Base-by-base conservation (phyloP, 1,140 invertebrate species). In the Drepana arcuata region DNA sequence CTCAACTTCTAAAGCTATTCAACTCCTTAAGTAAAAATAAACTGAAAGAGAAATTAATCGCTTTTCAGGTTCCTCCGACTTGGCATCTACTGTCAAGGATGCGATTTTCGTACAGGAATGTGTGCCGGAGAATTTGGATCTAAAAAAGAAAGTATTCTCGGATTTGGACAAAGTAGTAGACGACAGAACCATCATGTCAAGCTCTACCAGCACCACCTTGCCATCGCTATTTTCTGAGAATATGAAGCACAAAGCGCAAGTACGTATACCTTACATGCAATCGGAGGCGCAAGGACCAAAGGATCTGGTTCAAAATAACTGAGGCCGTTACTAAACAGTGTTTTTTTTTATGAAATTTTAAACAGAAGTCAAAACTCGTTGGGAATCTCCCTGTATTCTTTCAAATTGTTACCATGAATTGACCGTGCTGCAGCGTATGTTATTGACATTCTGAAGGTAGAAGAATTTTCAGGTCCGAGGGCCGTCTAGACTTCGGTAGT, bases 161-260 rank as follows among this genome's bases (percentile, higher is more conserved):
- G 83, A 93, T 28, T 63, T 98, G 12, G 96, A 98, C 69, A 84
- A 85, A 41, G 68, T 95, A 0, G 88, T 92, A 0, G 86, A 89
- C n/a, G 67, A 87, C 36, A 86, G 87, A 13, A 91, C 90, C 1
- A 93, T 95, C 34, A 63, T 97, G 1, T 94, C 94, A 0, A 96
- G 94, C 55, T 98, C 96, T 0, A 96, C 95, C 0, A 96, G 94
- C 16, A 96, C 94, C 18, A 94, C 96, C 42, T 73, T 92, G 26
- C 93, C 96, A 1, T 98, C 96, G 0, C 67, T 91, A 11, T 94
- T 98, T 58, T 92, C 89, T 49, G 91, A 93, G 31, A 86, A 89
- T 28, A 71, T 97, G 26, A 91, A 90, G 64, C 91, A 97, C 60
- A 90, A 88, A 53, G 84, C 87, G 4, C 91, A 95, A 80, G 81